phyloP scores from a whole-genome alignment of 2,888 invertebrate species.

The Clusia tigrina region DNA sequence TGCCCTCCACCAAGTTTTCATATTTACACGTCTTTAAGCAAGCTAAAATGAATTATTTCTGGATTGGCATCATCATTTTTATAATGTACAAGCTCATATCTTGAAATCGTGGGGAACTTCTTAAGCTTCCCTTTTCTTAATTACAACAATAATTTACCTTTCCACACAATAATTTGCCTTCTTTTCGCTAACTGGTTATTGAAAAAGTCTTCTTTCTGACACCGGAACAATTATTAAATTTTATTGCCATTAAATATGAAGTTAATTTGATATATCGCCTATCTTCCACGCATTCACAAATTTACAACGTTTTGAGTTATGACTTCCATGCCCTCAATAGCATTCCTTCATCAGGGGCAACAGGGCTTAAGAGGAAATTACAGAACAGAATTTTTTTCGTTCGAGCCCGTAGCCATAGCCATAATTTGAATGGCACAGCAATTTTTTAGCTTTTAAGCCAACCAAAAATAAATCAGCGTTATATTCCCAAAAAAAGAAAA shows the following conservation, averaged over 20 bases:
- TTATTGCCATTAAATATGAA: slow-evolving; percentile 52
- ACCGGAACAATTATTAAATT: slow-evolving; percentile 47
- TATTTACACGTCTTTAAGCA: no score
- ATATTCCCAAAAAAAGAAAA: slow-evolving; percentile 14
- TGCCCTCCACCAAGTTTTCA: no score
- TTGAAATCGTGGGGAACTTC: no score
- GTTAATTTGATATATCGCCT: slow-evolving; percentile 50
- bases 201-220: no score
- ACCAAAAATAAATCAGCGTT: slow-evolving; percentile 29
- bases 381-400: neutral
- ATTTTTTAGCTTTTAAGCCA: slow-evolving; percentile 28
- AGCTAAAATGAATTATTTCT: no score
- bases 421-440: slow-evolving; percentile 20
- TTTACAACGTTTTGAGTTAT: neutral
- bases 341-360: neutral
- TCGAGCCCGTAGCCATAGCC: neutral
- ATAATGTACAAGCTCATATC: no score
- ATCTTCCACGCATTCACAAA: slow-evolving; percentile 23
- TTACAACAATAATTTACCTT: no score
- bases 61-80: no score
- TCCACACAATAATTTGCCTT: no score
- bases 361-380: slow-evolving; percentile 18
- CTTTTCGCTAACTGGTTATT: no score
- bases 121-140: no score
- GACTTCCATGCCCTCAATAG: neutral